These are phyloP conservation scores for Formica aserva DNA, from an alignment of 2,888 invertebrate species.

Conservation along the genomic window DNA sequence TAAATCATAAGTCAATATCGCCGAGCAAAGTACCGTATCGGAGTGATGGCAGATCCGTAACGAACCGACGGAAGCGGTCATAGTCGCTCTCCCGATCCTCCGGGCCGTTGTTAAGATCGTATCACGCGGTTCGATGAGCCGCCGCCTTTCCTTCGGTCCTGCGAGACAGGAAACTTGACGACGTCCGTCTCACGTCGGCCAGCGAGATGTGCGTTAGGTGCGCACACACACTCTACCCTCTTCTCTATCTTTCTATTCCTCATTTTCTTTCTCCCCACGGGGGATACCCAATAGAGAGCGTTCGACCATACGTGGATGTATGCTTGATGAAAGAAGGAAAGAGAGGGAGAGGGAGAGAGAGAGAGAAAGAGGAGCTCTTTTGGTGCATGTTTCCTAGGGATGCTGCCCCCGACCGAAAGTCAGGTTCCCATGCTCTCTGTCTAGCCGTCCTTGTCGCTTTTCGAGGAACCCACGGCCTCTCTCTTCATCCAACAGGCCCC, in stretches of 20 bases:
- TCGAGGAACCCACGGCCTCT: constrained; percentile 59
- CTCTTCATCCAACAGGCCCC: constrained; percentile 70
- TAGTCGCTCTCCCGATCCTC: constrained; percentile 21
- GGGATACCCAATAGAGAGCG: constrained; percentile 42
- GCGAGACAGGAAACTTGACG: constrained; percentile 52
- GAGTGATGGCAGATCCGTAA: constrained; percentile 41
- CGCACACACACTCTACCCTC: constrained; percentile 43
- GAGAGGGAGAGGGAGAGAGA: background rate
- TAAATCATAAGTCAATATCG: constrained; percentile 38
- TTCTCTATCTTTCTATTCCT: constrained; percentile 74
- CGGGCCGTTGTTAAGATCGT: constrained; percentile 72
- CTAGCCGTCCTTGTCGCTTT: constrained; percentile 49
- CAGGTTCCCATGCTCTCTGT: constrained; percentile 85
- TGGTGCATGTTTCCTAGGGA: constrained; percentile 83
- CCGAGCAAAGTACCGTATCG: constrained; percentile 28
- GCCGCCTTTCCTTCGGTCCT: constrained; percentile 34
- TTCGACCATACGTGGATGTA: constrained; percentile 29
- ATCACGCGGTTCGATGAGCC: constrained; percentile 78
- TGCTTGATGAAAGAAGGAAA: constrained; percentile 37
- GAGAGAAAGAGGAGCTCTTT: constrained; percentile 64
- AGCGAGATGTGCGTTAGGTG: constrained; percentile 63
- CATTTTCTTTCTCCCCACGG: constrained; percentile 70
- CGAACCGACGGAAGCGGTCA: constrained; percentile 42
- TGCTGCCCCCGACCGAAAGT: constrained; percentile 85
- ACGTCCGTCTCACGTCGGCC: constrained; percentile 50